These are phyloP conservation scores for Chrysodeixis includens DNA, from an alignment of 2,888 invertebrate species.

Conservation along the genomic window DNA sequence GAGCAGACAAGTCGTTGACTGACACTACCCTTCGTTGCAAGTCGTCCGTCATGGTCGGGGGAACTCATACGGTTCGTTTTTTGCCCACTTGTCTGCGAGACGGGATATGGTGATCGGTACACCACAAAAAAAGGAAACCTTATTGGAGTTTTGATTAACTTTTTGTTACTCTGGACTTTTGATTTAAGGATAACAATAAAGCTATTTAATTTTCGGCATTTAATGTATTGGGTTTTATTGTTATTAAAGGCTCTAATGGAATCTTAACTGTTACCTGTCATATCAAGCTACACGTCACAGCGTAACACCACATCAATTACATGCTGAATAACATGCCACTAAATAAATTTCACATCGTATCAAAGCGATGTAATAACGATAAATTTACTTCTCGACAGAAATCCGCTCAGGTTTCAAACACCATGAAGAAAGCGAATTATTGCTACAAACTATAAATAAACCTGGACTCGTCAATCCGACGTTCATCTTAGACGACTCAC, in stretches of 20 bases:
- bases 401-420: background rate
- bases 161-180: background rate
- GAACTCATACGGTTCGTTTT: constrained; percentile 15
- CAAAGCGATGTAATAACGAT: background rate
- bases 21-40: constrained; percentile 12
- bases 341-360: background rate
- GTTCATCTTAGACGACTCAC: background rate
- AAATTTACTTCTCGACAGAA: background rate
- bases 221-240: too few species aligned
- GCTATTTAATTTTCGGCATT: background rate
- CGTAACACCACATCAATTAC: background rate
- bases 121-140: constrained; percentile 2
- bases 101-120: background rate
- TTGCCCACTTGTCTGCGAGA: constrained; percentile 16
- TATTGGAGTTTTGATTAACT: background rate
- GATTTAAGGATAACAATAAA: background rate
- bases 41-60: constrained; percentile 9
- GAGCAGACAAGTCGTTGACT: constrained; percentile 20
- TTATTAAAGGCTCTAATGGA: background rate
- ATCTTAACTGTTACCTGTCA: background rate
- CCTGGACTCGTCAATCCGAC: background rate
- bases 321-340: background rate
- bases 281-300: too few species aligned
- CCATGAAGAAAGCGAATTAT: background rate
- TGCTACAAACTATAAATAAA: background rate